phyloP scores from a whole-genome alignment of 2,113 vertebrate species.

The Fregetta grallaria region DNA sequence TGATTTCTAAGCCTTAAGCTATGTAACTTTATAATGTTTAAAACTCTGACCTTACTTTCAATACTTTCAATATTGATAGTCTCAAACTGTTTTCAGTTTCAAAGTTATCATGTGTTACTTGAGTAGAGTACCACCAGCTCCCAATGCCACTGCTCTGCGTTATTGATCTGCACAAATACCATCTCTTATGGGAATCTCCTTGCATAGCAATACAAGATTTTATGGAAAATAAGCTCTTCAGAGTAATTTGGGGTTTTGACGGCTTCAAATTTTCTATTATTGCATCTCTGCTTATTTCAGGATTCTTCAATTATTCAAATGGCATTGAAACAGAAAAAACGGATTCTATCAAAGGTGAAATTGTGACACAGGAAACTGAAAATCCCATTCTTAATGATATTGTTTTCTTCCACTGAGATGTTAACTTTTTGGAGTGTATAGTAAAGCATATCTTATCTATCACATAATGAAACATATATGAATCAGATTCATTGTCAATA shows the following conservation, averaged over 20 bases:
- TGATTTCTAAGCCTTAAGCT: conserved; percentile 49
- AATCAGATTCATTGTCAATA: not conserved
- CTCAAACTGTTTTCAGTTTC: not conserved
- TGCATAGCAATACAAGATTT: not conserved
- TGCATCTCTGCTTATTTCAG: not conserved
- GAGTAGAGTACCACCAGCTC: not conserved
- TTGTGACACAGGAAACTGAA: not conserved
- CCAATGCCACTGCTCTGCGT: not conserved
- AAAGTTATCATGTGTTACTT: not conserved
- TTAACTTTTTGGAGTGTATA: not conserved
- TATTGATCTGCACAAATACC: not conserved
- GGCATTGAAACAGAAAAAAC: not conserved
- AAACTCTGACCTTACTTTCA: conserved; percentile 27
- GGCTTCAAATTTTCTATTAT: not conserved
- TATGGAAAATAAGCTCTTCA: not conserved
- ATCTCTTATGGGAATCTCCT: not conserved
- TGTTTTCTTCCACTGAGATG: not conserved
- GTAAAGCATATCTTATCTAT: not conserved
- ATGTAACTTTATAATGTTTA: conserved; percentile 26
- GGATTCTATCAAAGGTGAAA: not conserved
- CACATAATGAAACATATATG: not conserved
- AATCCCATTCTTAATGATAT: not conserved
- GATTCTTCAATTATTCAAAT: not conserved
- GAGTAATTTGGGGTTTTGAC: not conserved
- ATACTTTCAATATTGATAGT: conserved; percentile 24